Evolutionary conservation across 2,888 invertebrate species (phyloP).

Genomic region (Macrophya annulata): DNA sequence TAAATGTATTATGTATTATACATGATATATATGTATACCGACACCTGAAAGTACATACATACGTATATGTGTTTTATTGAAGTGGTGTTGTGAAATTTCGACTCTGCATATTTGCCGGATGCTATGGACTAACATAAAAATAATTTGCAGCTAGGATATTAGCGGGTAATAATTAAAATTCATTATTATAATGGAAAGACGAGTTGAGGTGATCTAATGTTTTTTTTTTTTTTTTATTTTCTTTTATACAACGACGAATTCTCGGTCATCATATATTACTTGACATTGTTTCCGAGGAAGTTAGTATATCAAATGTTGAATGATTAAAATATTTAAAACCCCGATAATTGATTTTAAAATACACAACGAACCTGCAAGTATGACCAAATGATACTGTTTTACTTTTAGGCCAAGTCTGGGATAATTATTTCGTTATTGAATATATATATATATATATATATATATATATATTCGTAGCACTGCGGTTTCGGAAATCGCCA

Average conservation of each 20-base stretch:
- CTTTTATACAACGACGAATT: neutral
- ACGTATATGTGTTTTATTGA: neutral
- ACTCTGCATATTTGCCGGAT: neutral
- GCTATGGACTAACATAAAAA: neutral
- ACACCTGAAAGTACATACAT: neutral
- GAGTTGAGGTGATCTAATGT: neutral
- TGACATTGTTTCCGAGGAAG: neutral
- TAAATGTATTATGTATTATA: neutral
- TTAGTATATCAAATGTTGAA: neutral
- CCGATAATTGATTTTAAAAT: neutral
- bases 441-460: no score
- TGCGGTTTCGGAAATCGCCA: slow-evolving; percentile 28
- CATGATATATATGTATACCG: neutral
- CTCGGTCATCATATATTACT: neutral
- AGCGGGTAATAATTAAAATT: slow-evolving; percentile 30
- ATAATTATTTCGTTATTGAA: slow-evolving; percentile 58
- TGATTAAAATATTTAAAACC: neutral
- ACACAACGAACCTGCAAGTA: neutral
- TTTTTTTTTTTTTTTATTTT: slow-evolving; percentile 7
- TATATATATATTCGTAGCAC: no score
- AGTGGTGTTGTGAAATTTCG: neutral
- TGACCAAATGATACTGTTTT: slow-evolving; percentile 19
- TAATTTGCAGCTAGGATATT: slow-evolving; percentile 18
- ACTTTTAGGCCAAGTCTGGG: slow-evolving; percentile 58
- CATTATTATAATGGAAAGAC: slow-evolving; percentile 3